phyloP scores from a whole-genome alignment of 2,797 vertebrate genomes.

The Pyrocephalus nanus region DNA sequence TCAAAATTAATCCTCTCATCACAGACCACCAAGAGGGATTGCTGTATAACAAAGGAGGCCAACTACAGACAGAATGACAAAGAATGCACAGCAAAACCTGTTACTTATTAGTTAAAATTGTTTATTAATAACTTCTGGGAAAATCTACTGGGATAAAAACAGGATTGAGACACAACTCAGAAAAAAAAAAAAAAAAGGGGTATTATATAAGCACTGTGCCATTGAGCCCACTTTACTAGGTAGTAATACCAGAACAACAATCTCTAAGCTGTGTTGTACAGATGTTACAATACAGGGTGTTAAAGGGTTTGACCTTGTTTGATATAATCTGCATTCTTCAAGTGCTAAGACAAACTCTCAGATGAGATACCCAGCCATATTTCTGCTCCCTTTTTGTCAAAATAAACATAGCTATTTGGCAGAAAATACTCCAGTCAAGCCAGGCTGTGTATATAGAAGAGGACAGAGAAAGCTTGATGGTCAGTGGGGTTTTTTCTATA shows the following conservation, averaged over 20 bases:
- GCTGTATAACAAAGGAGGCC: neutral
- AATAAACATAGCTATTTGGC: neutral
- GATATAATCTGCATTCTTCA: neutral
- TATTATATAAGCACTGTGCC: neutral
- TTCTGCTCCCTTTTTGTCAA: neutral
- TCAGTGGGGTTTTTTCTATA: neutral
- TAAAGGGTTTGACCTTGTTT: slow-evolving; percentile 22
- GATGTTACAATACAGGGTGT: neutral
- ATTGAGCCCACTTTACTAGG: neutral
- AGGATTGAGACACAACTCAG: neutral
- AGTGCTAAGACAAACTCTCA: neutral
- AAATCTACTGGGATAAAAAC: neutral
- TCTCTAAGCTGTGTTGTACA: slow-evolving; percentile 7
- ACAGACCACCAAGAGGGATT: neutral
- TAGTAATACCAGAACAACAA: neutral
- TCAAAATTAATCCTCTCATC: slow-evolving; percentile 26
- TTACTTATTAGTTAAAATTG: neutral
- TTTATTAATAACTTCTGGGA: neutral
- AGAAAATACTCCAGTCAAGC: neutral
- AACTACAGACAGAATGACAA: neutral
- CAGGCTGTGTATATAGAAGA: neutral
- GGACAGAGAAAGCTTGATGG: neutral
- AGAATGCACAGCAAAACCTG: neutral
- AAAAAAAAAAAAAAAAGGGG: neutral
- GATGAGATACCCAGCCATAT: neutral